Evolutionary conservation across 1,140 invertebrate species (phyloP).

Genomic region (Drosophila tristis): DNA sequence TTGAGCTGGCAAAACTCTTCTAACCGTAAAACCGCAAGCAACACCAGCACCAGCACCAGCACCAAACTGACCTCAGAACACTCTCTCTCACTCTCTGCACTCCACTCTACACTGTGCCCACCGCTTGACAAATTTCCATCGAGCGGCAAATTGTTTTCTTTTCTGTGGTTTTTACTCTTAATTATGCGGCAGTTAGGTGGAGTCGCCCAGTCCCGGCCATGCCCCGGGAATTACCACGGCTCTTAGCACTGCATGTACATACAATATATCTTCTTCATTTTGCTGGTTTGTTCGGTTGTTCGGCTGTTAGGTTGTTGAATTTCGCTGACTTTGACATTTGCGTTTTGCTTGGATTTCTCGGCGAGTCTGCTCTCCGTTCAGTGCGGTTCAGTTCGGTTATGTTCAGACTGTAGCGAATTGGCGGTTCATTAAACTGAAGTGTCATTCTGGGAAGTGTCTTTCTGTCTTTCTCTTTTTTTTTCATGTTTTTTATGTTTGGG

Average conservation of each 20-base stretch:
- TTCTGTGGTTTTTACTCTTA: slow-evolving; percentile 55
- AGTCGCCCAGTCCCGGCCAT: slow-evolving; percentile 11
- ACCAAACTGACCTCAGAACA: slow-evolving; percentile 20
- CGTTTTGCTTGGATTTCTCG: slow-evolving; percentile 23
- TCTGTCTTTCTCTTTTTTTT: slow-evolving; percentile 8
- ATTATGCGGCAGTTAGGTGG: slow-evolving; percentile 56
- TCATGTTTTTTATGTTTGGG: not conserved
- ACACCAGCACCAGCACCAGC: not conserved
- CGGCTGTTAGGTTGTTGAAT: slow-evolving; percentile 19
- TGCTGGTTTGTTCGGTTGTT: slow-evolving; percentile 21
- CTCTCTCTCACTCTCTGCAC: too few species aligned
- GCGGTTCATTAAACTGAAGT: slow-evolving; percentile 77
- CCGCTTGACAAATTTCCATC: slow-evolving; percentile 42
- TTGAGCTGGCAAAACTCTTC: not conserved
- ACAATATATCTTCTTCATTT: not conserved
- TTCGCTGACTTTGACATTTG: slow-evolving; percentile 51
- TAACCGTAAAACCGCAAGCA: not conserved
- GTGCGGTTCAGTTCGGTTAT: not conserved
- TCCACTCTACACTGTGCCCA: not conserved
- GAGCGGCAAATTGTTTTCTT: slow-evolving; percentile 47
- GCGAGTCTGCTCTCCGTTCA: not conserved
- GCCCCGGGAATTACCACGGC: slow-evolving; percentile 41
- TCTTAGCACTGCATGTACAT: not conserved
- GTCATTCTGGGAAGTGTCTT: slow-evolving; percentile 66
- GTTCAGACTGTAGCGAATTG: slow-evolving; percentile 53